Evolutionary conservation across 2,888 invertebrate genomes (phyloP), one percentile per base, ranked within the genome.

Genomic region (Hydrotaea diabolus): DNA sequence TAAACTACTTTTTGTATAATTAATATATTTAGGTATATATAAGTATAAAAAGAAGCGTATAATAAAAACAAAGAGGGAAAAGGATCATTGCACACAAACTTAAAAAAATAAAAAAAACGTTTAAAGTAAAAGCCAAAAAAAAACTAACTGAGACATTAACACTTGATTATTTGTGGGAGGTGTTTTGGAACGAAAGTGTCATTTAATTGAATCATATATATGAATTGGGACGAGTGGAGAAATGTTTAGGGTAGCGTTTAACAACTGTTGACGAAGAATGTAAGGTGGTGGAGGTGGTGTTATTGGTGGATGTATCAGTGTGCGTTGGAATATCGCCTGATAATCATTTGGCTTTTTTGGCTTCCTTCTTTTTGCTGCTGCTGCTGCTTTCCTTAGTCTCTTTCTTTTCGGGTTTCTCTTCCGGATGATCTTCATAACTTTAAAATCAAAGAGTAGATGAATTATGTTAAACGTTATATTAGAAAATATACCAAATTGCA

Each of bases 391-490:
- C 92, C 80, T 92, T 92, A 19, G 86, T 85, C 66, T 89, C 93
- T 89, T 87, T 92, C 89, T 88, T 93, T 89, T 90, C 93, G 87
- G 87, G 91, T 90, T 88, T 94, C 91, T 91, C 92, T 78, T 92
- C 92, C 23, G 95, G 95, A 91, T 95, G 94, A 92, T 96, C 96
- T 92, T 96, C 95, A 90, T 96, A 96, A 72, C 95, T 95, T 89
- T 73, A 92, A 91, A 71, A 86, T 85, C 87, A 86, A 86, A 62
- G 53, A 72, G 9, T 71, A 49, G 23, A 15, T 15, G 26, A n/a
- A n/a, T 26, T 13, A 31, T 53, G 49, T 17, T 17, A 17, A 9
- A 26, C 23, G 9, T 23, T 23, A 59, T 21, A 1, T 21, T 9
- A 26, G 13, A 59, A 23, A 21, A 55, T 21, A 19, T 55, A 7